Evolutionary conservation across 2,888 invertebrate species (phyloP), one percentile per base, ranked within the genome.

Genomic region (Rotaria magnacalcarata): DNA sequence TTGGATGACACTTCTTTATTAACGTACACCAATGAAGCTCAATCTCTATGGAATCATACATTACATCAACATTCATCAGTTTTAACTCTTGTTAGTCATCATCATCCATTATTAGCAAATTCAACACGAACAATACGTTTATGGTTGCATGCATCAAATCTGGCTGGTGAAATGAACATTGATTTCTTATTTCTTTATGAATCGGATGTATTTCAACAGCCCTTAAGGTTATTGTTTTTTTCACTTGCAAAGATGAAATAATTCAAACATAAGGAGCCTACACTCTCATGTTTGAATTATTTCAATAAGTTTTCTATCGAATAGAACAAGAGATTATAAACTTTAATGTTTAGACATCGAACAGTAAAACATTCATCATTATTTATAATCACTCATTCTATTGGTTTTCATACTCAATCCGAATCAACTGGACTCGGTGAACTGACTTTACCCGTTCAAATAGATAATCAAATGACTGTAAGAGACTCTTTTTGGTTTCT

Each of bases 301-400:
- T 14, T 47, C 11, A 10, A 7, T 47, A 47, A 10, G 7, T 47
- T 52, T 52, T 16, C 52, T 52, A 52, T 52, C 3, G 3, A 11
- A 52, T 52, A 16, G 16, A 52, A 47, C 7, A 47, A 47, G 0
- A 52, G 2, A 52, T 52, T 0, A 54, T 54, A 21, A 54, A 54
- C 5, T 19, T 54, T 21, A 21, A 54, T 54, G 21, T 74, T 75
- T 41, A 75, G 75, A 43, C 21, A 75, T 75, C 75, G 75, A 75
- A 75, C 75, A 75, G 41, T 75, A 43, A 75, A 75, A 75, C 75
- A 75, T 75, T 75, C 75, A 41, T 75, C 75, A 21, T 75, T 43
- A 75, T 75, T 75, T 47, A 75, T 75, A 24, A 75, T 47, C 3
- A 43, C 21, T 8, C 47, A 41, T 75, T 75, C 43, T 4, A 47